Evolutionary conservation across 2,113 vertebrate genomes (phyloP).

Genomic region (Protomyctophum bolini): DNA sequence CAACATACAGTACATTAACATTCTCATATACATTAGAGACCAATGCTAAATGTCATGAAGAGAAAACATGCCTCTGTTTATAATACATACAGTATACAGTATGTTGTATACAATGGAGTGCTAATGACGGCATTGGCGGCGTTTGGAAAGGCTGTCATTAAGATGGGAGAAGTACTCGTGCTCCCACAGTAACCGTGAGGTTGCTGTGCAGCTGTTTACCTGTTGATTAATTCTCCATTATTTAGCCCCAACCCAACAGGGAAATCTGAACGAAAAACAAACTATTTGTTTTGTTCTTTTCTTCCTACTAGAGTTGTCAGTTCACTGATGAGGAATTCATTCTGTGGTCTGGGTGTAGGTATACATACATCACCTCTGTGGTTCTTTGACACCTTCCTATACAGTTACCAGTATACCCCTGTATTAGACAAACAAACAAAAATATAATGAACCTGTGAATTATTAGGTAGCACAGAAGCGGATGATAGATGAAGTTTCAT

Average conservation of each 20-base stretch:
- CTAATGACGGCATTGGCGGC: slow-evolving; percentile 21
- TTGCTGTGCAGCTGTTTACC: slow-evolving; percentile 16
- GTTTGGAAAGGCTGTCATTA: not conserved
- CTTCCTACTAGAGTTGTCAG: not conserved
- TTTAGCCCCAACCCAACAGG: not conserved
- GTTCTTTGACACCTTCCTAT: too few relatives aligned
- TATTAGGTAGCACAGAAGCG: too few relatives aligned
- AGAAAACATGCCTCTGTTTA: not conserved
- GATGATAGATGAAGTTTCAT: not conserved
- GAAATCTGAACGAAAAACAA: slow-evolving; percentile 16
- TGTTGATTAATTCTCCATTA: slow-evolving; percentile 33
- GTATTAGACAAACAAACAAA: not conserved
- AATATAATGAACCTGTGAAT: too few relatives aligned
- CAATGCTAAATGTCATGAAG: not conserved
- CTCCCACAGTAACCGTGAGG: slow-evolving; percentile 12
- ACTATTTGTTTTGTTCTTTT: slow-evolving; percentile 13
- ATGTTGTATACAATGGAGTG: not conserved
- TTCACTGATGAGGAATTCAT: slow-evolving; percentile 13
- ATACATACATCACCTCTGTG: too few relatives aligned
- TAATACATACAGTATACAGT: not conserved
- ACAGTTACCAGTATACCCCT: not conserved
- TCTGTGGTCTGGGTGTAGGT: not conserved
- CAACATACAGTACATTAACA: not conserved
- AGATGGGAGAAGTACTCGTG: not conserved
- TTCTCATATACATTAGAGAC: not conserved